These are phyloP conservation scores for Agapostemon virescens DNA, from an alignment of 2,888 invertebrate species.

Conservation along the genomic window DNA sequence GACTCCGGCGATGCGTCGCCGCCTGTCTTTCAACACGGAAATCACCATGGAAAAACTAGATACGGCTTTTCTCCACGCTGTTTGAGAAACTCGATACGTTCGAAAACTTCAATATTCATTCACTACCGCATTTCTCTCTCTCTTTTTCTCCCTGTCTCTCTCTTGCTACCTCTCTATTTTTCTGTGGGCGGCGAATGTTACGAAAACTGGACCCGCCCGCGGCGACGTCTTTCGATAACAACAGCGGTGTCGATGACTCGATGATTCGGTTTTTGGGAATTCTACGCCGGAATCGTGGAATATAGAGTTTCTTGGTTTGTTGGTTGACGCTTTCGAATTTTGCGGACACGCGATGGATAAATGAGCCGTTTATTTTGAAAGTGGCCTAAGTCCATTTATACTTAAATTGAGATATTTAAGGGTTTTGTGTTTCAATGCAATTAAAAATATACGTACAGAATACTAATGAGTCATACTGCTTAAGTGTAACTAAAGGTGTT, in stretches of 20 bases:
- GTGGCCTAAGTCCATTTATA: no score
- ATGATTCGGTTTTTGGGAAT: not conserved
- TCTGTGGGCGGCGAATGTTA: not conserved
- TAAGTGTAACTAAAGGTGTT: no score
- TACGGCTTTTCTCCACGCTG: not conserved
- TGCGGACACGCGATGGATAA: no score
- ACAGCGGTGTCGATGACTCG: not conserved
- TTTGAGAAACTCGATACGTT: slow-evolving; percentile 27
- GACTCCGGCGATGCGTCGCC: not conserved
- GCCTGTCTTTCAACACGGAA: slow-evolving; percentile 4
- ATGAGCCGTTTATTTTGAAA: no score
- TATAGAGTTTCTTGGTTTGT: no score
- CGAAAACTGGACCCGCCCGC: not conserved
- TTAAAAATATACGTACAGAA: no score
- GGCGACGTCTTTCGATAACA: not conserved
- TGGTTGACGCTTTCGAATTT: no score
- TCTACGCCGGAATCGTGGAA: not conserved
- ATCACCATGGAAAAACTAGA: slow-evolving; percentile 1
- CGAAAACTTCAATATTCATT: slow-evolving; percentile 26
- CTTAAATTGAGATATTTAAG: no score
- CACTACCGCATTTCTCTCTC: not conserved
- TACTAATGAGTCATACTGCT: no score
- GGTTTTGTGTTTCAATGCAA: no score
- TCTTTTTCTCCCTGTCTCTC: not conserved
- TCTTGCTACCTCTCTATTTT: not conserved